Evolutionary conservation across 2,888 invertebrate species (phyloP).

Genomic region (Bombyx huttoni): DNA sequence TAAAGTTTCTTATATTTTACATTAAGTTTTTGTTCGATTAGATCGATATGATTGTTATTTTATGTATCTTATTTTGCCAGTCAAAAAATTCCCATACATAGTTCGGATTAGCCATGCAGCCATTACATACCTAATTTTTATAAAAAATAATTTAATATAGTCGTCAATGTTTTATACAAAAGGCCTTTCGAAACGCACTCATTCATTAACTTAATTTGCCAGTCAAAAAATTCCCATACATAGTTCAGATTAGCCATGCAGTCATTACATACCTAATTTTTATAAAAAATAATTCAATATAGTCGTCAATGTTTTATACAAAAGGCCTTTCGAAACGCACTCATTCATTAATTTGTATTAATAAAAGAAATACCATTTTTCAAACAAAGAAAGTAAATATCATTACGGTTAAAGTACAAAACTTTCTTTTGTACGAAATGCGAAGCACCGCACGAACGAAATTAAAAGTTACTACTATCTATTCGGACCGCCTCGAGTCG

Average conservation of each 20-base stretch:
- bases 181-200: too few relatives aligned
- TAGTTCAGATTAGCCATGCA: neutral
- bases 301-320: too few relatives aligned
- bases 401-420: conserved; percentile 11
- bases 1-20: neutral
- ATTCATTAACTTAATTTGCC: too few relatives aligned
- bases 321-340: too few relatives aligned
- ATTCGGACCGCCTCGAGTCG: conserved; percentile 19
- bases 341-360: too few relatives aligned
- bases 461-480: conserved; percentile 17
- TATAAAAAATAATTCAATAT: neutral
- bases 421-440: conserved; percentile 31
- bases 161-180: too few relatives aligned
- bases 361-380: neutral
- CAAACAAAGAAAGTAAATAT: neutral
- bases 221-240: neutral
- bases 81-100: neutral
- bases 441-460: conserved; percentile 19
- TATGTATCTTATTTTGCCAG: too few relatives aligned
- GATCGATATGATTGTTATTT: too few relatives aligned
- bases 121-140: neutral
- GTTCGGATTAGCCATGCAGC: neutral
- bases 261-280: neutral
- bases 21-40: too few relatives aligned
- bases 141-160: neutral